phyloP scores from a whole-genome alignment of 2,113 vertebrate species.

The Centropus unirufus region DNA sequence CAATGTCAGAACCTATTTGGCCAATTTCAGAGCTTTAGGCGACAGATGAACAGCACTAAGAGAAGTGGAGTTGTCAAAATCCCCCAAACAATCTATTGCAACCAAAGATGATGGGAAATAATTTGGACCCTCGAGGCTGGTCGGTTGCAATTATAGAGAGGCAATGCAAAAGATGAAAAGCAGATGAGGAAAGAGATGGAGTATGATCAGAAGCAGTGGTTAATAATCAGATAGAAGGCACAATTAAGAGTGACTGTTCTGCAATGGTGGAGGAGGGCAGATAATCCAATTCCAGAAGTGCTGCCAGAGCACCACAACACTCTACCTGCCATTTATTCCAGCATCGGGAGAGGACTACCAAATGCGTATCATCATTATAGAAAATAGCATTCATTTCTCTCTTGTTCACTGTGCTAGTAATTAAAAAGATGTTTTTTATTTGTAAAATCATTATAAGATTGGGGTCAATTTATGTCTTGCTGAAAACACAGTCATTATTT shows the following conservation, averaged over 20 bases:
- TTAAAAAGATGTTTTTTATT: not conserved
- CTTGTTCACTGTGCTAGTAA: not conserved
- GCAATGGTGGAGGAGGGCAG: not conserved
- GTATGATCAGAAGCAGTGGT: not conserved
- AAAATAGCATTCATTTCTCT: not conserved
- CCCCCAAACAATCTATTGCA: not conserved
- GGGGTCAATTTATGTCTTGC: not conserved
- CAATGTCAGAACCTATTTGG: not conserved
- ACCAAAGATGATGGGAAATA: not conserved
- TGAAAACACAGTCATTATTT: not conserved
- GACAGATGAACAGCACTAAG: not conserved
- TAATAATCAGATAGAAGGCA: conserved; percentile 17
- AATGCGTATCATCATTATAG: not conserved
- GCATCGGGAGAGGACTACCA: not conserved
- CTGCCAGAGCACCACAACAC: conserved; percentile 19
- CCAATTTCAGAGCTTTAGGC: not conserved
- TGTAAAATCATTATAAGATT: not conserved
- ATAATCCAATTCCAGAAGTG: conserved; percentile 39
- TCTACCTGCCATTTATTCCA: conserved; percentile 1
- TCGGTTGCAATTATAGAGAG: conserved; percentile 1
- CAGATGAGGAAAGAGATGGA: conserved; percentile 9
- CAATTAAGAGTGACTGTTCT: conserved; percentile 35
- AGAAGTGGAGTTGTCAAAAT: not conserved
- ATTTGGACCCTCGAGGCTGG: not conserved
- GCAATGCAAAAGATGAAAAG: not conserved